Base-by-base conservation (phyloP, 2,113 vertebrate genomes). In the Hoplias malabaricus region DNA sequence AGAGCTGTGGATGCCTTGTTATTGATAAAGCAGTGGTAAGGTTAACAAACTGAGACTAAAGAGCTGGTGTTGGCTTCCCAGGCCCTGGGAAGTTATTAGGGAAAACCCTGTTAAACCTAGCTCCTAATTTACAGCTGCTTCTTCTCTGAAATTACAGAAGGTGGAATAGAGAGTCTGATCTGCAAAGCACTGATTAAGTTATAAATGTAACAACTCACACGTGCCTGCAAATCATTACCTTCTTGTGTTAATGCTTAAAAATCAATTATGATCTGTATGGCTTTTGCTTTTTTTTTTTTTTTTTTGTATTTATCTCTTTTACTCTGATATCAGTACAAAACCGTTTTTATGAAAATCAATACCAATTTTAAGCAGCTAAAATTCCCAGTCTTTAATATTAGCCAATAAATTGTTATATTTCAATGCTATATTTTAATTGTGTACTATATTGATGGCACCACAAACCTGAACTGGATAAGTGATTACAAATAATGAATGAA, bases 131-230 rank as follows among this genome's bases (percentile, higher is more conserved):
- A 57, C 27, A 33, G n/a, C 13, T 50, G 40, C 25, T 14, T 43
- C 16, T 27, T 13, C 3, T 19, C 14, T 75, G 54, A 4, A 48
- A 75, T 75, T 65, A 66, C 46, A 13, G 29, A 70, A 27, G 19
- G 8, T 10, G 54, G 36, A 12, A 7, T 34, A 46, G 61, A 33
- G 50, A 36, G 53, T 14, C 2, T 56, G 12, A 53, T 62, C 67
- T 78, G 36, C 76, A 62, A 61, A 78, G 67, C 10, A 9, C 8
- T 68, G 25, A 43, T 36, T 42, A 21, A 66, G 43, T 75, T 75
- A 70, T 50, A n/a, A n/a, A n/a, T n/a, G n/a, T n/a, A 56, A 27
- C 34, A 63, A 7, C 16, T 25, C 33, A 31, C 16, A 43, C 10
- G 43, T 13, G 61, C 11, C 33, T 57, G 5, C 62, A 53, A 65